These are phyloP conservation scores for Erynnis tages DNA, from an alignment of 2,888 invertebrate species.

Conservation along the genomic window DNA sequence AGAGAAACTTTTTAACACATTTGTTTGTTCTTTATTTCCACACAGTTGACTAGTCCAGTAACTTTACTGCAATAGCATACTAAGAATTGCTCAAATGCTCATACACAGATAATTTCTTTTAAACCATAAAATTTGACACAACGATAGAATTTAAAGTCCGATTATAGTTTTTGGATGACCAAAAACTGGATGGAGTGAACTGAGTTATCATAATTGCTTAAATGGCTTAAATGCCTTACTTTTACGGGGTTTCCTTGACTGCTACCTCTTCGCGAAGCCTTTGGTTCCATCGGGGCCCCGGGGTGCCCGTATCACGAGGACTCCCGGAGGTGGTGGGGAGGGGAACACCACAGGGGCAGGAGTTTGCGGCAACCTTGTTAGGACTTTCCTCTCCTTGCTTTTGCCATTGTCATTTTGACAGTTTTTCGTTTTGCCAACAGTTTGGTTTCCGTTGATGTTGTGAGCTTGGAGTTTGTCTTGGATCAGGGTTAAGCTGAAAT, in stretches of 20 bases:
- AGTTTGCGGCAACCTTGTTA: slow-evolving; percentile 62
- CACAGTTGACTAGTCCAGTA: too few relatives aligned
- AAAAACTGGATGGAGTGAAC: neutral
- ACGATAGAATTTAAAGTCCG: slow-evolving; percentile 6
- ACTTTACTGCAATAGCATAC: too few relatives aligned
- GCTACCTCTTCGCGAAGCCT: slow-evolving; percentile 74
- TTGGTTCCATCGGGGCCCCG: slow-evolving; percentile 90
- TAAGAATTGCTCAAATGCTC: neutral
- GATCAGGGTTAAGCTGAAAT: slow-evolving; percentile 65
- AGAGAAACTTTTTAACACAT: too few relatives aligned
- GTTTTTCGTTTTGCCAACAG: slow-evolving; percentile 55
- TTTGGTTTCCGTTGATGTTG: slow-evolving; percentile 60
- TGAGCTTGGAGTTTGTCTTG: slow-evolving; percentile 74
- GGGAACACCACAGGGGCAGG: slow-evolving; percentile 63
- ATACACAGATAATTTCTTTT: neutral
- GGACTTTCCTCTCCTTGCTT: slow-evolving; percentile 68
- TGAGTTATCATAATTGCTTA: slow-evolving; percentile 22
- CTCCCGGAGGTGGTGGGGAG: slow-evolving; percentile 71
- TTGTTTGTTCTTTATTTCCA: too few relatives aligned
- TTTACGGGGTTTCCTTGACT: slow-evolving; percentile 34
- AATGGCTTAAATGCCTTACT: slow-evolving; percentile 2
- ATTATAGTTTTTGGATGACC: neutral
- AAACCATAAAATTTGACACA: slow-evolving; percentile 27
- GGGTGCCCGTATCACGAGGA: slow-evolving; percentile 86
- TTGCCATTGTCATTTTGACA: slow-evolving; percentile 59